Percentiles rank a stretch among this genome's conserved stretches.
Conservation (phyloP, 1,140 invertebrate genomes). For the Drosophila kohkoa region DNA sequence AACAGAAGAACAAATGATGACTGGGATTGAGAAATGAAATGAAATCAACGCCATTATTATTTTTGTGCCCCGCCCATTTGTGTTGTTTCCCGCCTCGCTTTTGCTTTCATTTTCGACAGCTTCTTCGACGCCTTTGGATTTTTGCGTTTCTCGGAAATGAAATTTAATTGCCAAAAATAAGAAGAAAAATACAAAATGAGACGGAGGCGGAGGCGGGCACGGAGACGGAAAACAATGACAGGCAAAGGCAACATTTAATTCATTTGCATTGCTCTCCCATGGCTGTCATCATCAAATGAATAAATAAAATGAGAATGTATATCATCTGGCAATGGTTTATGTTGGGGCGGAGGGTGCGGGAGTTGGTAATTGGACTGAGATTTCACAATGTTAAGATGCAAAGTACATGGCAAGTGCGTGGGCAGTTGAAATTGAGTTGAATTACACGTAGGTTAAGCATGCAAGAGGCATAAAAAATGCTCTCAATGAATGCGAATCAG, state of each 20-base stretch:
- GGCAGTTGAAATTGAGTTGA: constrained; percentile 23
- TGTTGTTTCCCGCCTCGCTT: constrained; percentile 19
- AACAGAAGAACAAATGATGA: constrained; percentile 38
- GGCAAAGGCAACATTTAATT: constrained; percentile 40
- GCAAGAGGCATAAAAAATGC: constrained; percentile 5
- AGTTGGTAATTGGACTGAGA: constrained; percentile 51
- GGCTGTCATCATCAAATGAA: constrained; percentile 48
- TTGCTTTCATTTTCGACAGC: constrained; percentile 23
- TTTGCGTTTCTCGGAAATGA: constrained; percentile 58
- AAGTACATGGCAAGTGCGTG: constrained; percentile 26
- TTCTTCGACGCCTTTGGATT: constrained; percentile 46
- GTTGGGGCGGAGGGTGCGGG: not conserved
- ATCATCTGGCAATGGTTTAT: constrained; percentile 47
- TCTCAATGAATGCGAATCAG: not conserved
- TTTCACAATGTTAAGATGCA: constrained; percentile 23
- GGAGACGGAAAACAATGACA: constrained; percentile 11
- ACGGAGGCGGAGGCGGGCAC: not conserved
- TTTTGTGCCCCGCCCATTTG: constrained; percentile 36
- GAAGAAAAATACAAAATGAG: constrained; percentile 39
- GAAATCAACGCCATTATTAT: constrained; percentile 80
- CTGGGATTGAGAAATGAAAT: constrained; percentile 63
- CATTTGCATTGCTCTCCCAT: constrained; percentile 64
- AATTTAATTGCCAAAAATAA: constrained; percentile 79
- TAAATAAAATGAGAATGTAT: constrained; percentile 39
- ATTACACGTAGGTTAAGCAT: constrained; percentile 2